Base-by-base conservation (phyloP, 1,140 invertebrate genomes). In the Ooceraea biroi region DNA sequence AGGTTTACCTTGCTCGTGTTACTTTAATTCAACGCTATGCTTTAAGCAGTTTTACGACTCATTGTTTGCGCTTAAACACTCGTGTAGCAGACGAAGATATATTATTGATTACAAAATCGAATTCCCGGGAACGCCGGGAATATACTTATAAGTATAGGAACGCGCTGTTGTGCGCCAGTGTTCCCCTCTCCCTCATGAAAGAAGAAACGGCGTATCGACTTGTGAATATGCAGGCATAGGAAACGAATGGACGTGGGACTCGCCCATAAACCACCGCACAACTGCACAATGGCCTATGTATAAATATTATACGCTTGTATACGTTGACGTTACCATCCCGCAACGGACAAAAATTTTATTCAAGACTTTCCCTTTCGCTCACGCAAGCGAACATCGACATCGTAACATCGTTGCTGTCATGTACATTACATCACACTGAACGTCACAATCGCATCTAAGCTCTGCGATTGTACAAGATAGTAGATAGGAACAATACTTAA, bases 181-280 rank as follows among this genome's bases (percentile, higher is more conserved):
- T 44, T 36, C 36, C 36, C 7, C 7, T 36, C 36, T 7, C 14
- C 27, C n/a, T 22, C 0, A 46, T 69, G 46, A 80, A 30, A 71
- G 69, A 27, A 44, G 25, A 11, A 66, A 7, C 14, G 17, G 12
- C 2, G 5, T 41, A 63, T 63, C 30, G 60, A 63, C 14, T 41
- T 11, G 17, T n/a, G 22, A 69, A 80, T 44, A 68, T 30, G 50
- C 50, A 46, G 22, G 1, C 12, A 44, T 30, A 57, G 76, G 69
- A 66, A 77, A 77, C 61, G 66, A 77, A 80, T 52, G 63, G 63
- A 78, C 48, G 76, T 71, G 44, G 61, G 63, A 57, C n/a, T 78
- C 19, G 30, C 4, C 14, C 7, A 55, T 41, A 78, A 76, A 76
- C 44, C 27, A 48, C n/a, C 27, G 58, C 72, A 63, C 73, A 76